A percentile compares a stretch with the other conserved stretches of the same genome.
Evolutionary conservation across 2,113 vertebrate species (phyloP).

Genomic region (Antidorcas marsupialis): DNA sequence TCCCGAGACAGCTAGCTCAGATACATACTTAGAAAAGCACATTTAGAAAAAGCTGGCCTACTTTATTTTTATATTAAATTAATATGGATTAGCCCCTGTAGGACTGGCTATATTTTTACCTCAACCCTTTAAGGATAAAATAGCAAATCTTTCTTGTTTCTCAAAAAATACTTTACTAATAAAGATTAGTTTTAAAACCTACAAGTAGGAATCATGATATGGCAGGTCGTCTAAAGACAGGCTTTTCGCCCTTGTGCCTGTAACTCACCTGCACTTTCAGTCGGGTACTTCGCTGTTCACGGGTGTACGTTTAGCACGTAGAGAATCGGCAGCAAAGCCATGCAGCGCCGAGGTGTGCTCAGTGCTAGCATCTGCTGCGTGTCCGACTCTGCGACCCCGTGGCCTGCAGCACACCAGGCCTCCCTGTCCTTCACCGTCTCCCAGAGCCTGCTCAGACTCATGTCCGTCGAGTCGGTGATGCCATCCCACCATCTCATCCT

Average conservation of each 20-base stretch:
- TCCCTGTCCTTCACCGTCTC: neutral
- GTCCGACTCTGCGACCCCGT: rapidly evolving
- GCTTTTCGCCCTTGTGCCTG: rapidly evolving
- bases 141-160: neutral
- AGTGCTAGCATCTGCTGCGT: neutral
- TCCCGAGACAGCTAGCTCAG: neutral
- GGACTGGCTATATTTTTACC: neutral
- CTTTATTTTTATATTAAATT: neutral
- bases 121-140: neutral
- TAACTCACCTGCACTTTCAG: neutral
- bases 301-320: too few relatives aligned
- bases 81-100: neutral
- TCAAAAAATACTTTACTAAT: neutral
- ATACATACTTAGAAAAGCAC: neutral
- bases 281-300: neutral
- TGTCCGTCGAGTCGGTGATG: neutral
- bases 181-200: neutral
- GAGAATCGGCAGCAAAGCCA: neutral
- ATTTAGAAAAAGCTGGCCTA: neutral
- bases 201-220: neutral
- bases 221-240: neutral
- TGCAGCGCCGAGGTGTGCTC: neutral
- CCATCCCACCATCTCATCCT: neutral
- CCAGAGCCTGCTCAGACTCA: neutral
- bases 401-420: rapidly evolving